Conservation (phyloP, 1,140 invertebrate species). For the Camponotus floridanus region DNA sequence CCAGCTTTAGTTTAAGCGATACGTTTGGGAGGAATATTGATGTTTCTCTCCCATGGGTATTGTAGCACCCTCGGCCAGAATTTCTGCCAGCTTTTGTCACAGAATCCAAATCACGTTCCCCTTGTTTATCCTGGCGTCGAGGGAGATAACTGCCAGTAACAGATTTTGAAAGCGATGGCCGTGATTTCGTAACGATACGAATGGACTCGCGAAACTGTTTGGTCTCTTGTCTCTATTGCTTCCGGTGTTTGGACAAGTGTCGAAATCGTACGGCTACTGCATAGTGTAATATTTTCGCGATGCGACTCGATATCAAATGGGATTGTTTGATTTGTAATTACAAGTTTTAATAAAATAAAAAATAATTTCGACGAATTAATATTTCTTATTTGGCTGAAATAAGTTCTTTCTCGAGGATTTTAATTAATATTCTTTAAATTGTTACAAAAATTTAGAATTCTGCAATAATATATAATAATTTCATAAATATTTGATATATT, state of each 20-base stretch:
- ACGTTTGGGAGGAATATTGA: conserved; percentile 33
- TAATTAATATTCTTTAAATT: no score
- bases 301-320: no score
- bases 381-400: no score
- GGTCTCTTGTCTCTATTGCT: conserved; percentile 58
- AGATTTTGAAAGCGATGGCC: conserved; percentile 54
- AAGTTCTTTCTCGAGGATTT: no score
- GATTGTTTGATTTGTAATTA: no score
- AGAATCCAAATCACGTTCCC: conserved; percentile 71
- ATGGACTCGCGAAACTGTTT: conserved; percentile 56
- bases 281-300: no score
- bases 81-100: conserved; percentile 45
- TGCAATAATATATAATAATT: no score
- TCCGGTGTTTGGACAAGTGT: conserved; percentile 66
- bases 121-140: conserved; percentile 70
- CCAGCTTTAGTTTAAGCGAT: conserved; percentile 25
- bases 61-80: conserved; percentile 16
- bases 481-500: no score
- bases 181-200: conserved; percentile 66
- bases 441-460: no score
- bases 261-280: conserved; percentile 82
- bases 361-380: no score
- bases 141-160: conserved; percentile 70
- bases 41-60: conserved; percentile 41
- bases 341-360: no score